Percentiles rank a stretch among this genome's conserved stretches.
These are phyloP conservation scores for Ormyrus thymus DNA, from an alignment of 2,888 invertebrate species.

Conservation along the genomic window DNA sequence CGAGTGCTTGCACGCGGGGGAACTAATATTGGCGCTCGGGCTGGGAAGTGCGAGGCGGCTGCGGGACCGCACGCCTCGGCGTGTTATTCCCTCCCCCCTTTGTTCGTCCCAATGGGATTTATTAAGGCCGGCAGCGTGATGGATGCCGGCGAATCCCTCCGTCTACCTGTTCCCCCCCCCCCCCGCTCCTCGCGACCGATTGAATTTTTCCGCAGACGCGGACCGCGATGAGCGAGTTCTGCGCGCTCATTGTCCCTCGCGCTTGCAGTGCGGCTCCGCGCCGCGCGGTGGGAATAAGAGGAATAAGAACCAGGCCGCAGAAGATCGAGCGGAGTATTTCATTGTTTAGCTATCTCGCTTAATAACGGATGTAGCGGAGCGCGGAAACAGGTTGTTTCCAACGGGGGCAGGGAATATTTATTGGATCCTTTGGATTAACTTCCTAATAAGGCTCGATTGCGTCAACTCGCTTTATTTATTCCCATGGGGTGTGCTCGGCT, in stretches of 20 bases:
- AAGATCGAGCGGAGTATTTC: no score
- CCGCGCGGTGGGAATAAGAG: not conserved
- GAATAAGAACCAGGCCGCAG: no score
- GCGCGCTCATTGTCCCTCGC: slow-evolving; percentile 14
- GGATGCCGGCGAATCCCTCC: slow-evolving; percentile 24
- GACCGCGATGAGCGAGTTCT: not conserved
- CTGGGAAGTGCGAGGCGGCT: not conserved
- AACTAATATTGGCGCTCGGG: slow-evolving; percentile 40
- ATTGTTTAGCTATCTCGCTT: not conserved
- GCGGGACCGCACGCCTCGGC: slow-evolving; percentile 4
- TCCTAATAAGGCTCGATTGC: no score
- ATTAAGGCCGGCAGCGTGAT: slow-evolving; percentile 44
- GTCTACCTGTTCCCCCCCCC: not conserved
- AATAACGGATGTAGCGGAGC: slow-evolving; percentile 7
- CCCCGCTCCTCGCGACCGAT: not conserved
- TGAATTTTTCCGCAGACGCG: slow-evolving; percentile 32
- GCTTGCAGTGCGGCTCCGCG: not conserved
- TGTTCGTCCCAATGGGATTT: slow-evolving; percentile 40
- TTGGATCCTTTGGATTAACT: no score
- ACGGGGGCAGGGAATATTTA: not conserved
- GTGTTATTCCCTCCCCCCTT: not conserved
- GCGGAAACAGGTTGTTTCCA: slow-evolving; percentile 7
- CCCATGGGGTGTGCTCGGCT: no score
- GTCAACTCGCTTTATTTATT: no score
- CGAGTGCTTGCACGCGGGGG: slow-evolving; percentile 1